A percentile compares a stretch with the other conserved stretches of the same genome.
Evolutionary conservation across 2,888 invertebrate genomes (phyloP).

Genomic region (Drosophila kanekoi): DNA sequence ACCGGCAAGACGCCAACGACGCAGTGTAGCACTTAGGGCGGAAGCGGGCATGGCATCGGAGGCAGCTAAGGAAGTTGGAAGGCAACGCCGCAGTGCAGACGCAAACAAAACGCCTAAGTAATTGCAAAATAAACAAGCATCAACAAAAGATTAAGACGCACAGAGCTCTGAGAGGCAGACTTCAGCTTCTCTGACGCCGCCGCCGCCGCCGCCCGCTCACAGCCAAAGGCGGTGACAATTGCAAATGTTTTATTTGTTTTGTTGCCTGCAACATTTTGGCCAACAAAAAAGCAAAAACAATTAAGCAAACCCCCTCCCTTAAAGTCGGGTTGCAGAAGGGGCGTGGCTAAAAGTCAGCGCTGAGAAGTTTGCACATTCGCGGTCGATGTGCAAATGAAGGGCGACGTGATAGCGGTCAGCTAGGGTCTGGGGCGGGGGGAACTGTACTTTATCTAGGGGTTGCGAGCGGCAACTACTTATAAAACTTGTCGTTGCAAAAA

Average conservation of each 20-base stretch:
- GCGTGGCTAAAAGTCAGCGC: slow-evolving; percentile 50
- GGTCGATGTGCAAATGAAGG: slow-evolving; percentile 82
- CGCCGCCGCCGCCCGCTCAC: background rate
- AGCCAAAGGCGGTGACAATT: slow-evolving; percentile 52
- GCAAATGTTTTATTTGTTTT: slow-evolving; percentile 71
- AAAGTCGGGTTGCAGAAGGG: slow-evolving; percentile 11
- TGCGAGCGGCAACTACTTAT: slow-evolving; percentile 62
- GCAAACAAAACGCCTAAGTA: slow-evolving; percentile 83
- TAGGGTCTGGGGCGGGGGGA: background rate
- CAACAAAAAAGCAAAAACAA: slow-evolving; percentile 54
- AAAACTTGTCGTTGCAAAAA: slow-evolving; percentile 75
- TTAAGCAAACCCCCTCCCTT: slow-evolving; percentile 47
- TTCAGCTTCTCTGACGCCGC: background rate
- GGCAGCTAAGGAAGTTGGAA: slow-evolving; percentile 20
- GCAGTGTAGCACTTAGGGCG: slow-evolving; percentile 55
- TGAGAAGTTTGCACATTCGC: slow-evolving; percentile 63
- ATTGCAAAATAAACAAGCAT: slow-evolving; percentile 83
- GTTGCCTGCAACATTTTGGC: slow-evolving; percentile 21
- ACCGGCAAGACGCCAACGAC: slow-evolving; percentile 48
- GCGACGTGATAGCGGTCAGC: slow-evolving; percentile 61
- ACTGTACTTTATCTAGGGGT: slow-evolving; percentile 1
- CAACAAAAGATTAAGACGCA: slow-evolving; percentile 83
- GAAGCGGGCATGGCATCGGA: background rate
- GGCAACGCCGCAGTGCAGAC: slow-evolving; percentile 76
- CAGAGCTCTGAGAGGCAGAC: slow-evolving; percentile 27